These are phyloP conservation scores for Rutilus rutilus DNA, from an alignment of 2,113 vertebrate species.

Conservation along the genomic window DNA sequence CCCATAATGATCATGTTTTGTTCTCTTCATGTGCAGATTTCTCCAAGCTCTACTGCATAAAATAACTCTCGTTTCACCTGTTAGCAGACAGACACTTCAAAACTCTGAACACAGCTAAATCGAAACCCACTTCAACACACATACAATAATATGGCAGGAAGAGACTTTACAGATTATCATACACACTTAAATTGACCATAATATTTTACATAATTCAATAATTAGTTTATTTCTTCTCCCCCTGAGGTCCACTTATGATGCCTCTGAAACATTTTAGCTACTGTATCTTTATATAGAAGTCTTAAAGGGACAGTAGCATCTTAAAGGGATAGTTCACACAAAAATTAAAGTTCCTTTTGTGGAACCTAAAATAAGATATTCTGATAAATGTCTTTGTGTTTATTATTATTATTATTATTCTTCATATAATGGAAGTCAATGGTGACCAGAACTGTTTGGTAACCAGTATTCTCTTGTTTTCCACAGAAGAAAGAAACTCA, in stretches of 20 bases:
- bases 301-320: not conserved
- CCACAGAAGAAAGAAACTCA: not conserved
- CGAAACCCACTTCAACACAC: not conserved
- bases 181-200: not conserved
- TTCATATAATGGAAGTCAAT: not conserved
- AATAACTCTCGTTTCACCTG: constrained; percentile 30
- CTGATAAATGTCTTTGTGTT: not conserved
- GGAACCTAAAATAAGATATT: not conserved
- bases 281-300: not conserved
- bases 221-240: not conserved
- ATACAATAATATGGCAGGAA: not conserved
- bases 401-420: not conserved
- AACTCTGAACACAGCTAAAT: constrained; percentile 41
- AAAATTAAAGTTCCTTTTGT: not conserved
- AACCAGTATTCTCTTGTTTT: not conserved
- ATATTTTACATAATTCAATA: not conserved
- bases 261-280: not conserved
- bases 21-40: constrained; percentile 66
- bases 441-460: not conserved
- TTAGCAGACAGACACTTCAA: constrained; percentile 32
- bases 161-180: not conserved
- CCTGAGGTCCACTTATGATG: not conserved
- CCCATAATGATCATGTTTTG: constrained; percentile 82
- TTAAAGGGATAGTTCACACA: not conserved
- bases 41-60: constrained; percentile 36